phyloP scores from a whole-genome alignment of 2,797 vertebrate genomes.

The Sebastes steindachneri region DNA sequence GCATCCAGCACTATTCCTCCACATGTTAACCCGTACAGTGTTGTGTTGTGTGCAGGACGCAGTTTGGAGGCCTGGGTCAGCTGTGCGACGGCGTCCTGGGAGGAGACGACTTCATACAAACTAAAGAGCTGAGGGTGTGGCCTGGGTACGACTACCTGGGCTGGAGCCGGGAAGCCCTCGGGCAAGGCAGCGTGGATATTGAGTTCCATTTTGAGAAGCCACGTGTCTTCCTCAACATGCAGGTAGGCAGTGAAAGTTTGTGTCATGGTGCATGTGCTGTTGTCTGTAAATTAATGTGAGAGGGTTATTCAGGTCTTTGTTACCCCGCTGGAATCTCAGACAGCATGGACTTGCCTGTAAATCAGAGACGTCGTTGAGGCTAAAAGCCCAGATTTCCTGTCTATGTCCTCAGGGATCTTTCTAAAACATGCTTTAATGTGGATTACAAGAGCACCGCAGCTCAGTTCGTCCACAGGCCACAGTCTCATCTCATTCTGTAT shows the following conservation, averaged over 20 bases:
- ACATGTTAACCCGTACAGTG: not conserved
- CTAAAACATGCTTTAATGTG: conserved; percentile 11
- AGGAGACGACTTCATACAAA: conserved; percentile 90
- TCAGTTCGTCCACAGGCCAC: not conserved
- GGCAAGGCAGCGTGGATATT: conserved; percentile 87
- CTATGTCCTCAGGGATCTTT: conserved; percentile 23
- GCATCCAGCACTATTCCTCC: not conserved
- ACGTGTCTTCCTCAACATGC: conserved; percentile 83
- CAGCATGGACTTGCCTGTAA: conserved; percentile 27
- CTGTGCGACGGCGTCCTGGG: conserved; percentile 91
- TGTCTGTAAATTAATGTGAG: not conserved
- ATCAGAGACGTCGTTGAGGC: conserved; percentile 34
- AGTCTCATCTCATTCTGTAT: not conserved
- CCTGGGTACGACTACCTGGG: conserved; percentile 95
- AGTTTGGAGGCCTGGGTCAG: conserved; percentile 93
- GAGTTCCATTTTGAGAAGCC: conserved; percentile 92
- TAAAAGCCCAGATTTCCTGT: conserved; percentile 2
- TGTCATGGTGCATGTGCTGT: not conserved
- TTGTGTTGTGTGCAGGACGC: conserved; percentile 78
- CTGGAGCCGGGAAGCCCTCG: conserved; percentile 87
- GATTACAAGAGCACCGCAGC: not conserved
- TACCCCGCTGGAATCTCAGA: conserved; percentile 10
- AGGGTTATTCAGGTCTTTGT: not conserved
- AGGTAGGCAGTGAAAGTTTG: conserved; percentile 65
- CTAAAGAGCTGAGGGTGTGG: conserved; percentile 93